phyloP scores from a whole-genome alignment of 1,140 invertebrate species.

The Sycophaga agraensis region DNA sequence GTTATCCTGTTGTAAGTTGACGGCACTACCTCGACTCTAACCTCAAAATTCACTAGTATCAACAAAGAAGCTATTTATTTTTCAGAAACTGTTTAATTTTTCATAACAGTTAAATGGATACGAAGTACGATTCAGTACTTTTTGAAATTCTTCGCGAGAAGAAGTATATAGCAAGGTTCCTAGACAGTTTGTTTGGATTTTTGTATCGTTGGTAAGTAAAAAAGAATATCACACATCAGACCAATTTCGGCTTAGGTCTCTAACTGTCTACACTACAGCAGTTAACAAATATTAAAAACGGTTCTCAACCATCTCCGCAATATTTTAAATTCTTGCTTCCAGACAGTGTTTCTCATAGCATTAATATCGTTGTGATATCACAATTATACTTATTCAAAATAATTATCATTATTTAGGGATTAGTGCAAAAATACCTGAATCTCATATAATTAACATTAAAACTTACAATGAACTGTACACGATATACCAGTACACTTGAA shows the following conservation, averaged over 20 bases:
- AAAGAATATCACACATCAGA: neutral
- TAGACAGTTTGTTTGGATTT: slow-evolving; percentile 70
- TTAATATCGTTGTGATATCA: no score
- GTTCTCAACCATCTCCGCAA: neutral
- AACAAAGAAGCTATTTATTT: neutral
- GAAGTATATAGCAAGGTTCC: slow-evolving; percentile 65
- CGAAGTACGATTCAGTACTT: slow-evolving; percentile 37
- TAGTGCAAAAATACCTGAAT: no score
- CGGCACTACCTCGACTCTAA: neutral
- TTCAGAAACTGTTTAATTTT: neutral
- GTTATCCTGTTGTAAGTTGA: no score
- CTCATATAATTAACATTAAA: no score
- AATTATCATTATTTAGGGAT: no score
- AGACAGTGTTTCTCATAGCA: slow-evolving; percentile 3
- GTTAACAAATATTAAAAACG: no score
- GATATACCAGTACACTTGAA: no score
- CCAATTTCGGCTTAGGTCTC: no score
- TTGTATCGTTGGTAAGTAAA: slow-evolving; percentile 54
- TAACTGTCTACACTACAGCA: no score
- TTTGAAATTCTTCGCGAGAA: slow-evolving; percentile 54
- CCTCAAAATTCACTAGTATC: slow-evolving; percentile 16
- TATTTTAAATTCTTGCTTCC: neutral
- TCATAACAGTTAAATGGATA: slow-evolving; percentile 25
- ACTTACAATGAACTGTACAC: no score
- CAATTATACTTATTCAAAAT: no score